Percentiles rank a stretch among this genome's conserved stretches.
Evolutionary conservation across 64 coral and sea anemone genomes (phyloP).

Genomic region (Cladopsammia gracilis): DNA sequence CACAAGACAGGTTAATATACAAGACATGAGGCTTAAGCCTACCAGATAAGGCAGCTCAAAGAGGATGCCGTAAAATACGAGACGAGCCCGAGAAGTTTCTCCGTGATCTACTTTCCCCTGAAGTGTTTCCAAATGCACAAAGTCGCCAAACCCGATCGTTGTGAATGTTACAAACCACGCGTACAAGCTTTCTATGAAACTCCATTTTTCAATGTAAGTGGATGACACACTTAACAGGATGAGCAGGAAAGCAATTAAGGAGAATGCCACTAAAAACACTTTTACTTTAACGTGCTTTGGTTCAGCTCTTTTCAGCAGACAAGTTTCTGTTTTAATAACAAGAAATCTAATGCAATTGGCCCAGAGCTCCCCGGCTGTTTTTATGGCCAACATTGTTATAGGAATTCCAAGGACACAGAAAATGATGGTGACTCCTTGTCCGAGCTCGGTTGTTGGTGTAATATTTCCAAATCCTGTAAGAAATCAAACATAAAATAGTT

Average conservation of each 20-base stretch:
- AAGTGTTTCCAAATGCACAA: neutral
- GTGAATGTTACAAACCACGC: constrained; percentile 23
- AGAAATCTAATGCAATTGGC: neutral
- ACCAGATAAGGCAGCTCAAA: neutral
- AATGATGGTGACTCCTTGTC: constrained; percentile 44
- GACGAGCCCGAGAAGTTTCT: neutral
- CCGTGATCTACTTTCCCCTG: neutral
- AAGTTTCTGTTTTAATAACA: neutral
- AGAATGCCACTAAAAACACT: neutral
- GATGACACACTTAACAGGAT: neutral
- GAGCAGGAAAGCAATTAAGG: neutral
- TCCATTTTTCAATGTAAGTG: neutral
- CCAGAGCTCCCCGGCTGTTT: constrained; percentile 12
- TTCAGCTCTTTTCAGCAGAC: neutral
- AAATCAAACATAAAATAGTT: too few relatives aligned
- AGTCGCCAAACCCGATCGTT: constrained; percentile 20
- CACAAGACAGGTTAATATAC: neutral
- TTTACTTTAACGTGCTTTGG: neutral
- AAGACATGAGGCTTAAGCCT: neutral
- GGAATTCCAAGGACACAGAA: constrained; percentile 41
- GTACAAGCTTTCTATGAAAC: neutral
- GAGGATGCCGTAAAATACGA: neutral
- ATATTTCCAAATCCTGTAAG: constrained; percentile 21
- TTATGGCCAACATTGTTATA: constrained; percentile 37
- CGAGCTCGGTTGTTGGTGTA: constrained; percentile 35